Percentiles rank a stretch among this genome's conserved stretches.
Conservation (phyloP, 2,888 invertebrate genomes). For the Leptopterna dolabrata region DNA sequence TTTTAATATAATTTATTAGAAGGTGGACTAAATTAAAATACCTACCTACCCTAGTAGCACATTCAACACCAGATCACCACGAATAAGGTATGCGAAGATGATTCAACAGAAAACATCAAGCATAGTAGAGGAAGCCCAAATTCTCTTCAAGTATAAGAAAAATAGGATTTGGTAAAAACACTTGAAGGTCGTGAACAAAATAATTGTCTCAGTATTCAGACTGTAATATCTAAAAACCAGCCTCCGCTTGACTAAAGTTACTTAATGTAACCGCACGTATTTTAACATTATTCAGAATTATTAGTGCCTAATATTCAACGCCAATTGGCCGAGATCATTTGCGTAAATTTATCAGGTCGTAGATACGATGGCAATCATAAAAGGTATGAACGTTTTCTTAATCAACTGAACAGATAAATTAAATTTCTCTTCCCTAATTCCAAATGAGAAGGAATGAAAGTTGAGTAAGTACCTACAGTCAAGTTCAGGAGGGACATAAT, state of each 20-base stretch:
- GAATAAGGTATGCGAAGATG: background rate
- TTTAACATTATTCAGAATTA: background rate
- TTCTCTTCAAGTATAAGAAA: constrained; percentile 15
- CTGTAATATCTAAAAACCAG: background rate
- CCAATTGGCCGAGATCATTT: constrained; percentile 15
- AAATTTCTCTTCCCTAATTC: too few relatives aligned
- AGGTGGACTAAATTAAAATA: too few relatives aligned
- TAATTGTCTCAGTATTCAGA: background rate
- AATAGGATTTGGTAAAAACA: constrained; percentile 8
- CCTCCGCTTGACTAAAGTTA: background rate
- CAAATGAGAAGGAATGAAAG: too few relatives aligned
- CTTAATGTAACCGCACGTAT: background rate
- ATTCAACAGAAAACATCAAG: background rate
- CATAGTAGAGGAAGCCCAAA: constrained; percentile 4
- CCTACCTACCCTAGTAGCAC: too few relatives aligned
- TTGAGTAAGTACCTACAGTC: too few relatives aligned
- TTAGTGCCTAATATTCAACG: constrained; percentile 6
- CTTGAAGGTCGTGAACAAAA: background rate
- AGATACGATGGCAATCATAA: too few relatives aligned
- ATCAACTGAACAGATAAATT: too few relatives aligned
- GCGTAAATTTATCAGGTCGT: background rate
- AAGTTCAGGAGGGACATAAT: too few relatives aligned
- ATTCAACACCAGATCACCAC: background rate
- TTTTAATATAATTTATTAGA: too few relatives aligned
- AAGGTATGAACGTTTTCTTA: too few relatives aligned